Percentiles rank a stretch among this genome's conserved stretches.
These are phyloP conservation scores for Zaprionus bogoriensis DNA, from an alignment of 2,888 invertebrate genomes.

Conservation along the genomic window DNA sequence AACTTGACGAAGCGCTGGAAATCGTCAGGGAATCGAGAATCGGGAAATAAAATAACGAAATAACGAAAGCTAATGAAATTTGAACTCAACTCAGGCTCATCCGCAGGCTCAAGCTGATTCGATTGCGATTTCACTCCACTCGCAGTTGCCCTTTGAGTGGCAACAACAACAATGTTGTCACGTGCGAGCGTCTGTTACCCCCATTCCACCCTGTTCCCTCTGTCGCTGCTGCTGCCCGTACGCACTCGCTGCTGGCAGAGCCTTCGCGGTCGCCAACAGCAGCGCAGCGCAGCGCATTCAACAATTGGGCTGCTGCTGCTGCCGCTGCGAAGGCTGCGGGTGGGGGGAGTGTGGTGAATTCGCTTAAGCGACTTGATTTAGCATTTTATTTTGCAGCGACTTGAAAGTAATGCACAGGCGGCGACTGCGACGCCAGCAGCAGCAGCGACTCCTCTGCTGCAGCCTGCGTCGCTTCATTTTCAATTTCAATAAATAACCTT, in stretches of 20 bases:
- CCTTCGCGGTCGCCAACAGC: slow-evolving; percentile 29
- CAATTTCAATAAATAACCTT: slow-evolving; percentile 80
- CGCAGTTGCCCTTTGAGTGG: not conserved
- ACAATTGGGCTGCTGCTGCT: slow-evolving; percentile 62
- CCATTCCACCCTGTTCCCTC: slow-evolving; percentile 11
- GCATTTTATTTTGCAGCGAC: slow-evolving; percentile 36
- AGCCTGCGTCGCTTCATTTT: slow-evolving; percentile 67
- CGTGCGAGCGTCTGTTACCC: slow-evolving; percentile 28
- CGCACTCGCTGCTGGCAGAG: not conserved
- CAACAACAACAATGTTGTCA: slow-evolving; percentile 31
- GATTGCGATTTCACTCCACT: not conserved
- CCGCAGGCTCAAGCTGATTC: too few relatives aligned
- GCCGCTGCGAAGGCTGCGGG: not conserved
- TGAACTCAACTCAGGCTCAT: not conserved
- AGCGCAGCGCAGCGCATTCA: slow-evolving; percentile 64
- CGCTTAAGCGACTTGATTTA: slow-evolving; percentile 67
- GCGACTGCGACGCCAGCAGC: slow-evolving; percentile 16
- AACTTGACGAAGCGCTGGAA: not conserved
- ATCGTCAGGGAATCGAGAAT: not conserved
- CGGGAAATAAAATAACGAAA: not conserved
- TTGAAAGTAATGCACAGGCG: slow-evolving; percentile 29
- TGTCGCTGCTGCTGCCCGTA: slow-evolving; percentile 11
- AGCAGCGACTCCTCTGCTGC: not conserved
- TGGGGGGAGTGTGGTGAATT: not conserved
- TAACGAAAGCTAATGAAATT: not conserved